A percentile compares a stretch with the other conserved stretches of the same genome.
phyloP scores from a whole-genome alignment of 2,797 vertebrate genomes.

The Falco peregrinus region DNA sequence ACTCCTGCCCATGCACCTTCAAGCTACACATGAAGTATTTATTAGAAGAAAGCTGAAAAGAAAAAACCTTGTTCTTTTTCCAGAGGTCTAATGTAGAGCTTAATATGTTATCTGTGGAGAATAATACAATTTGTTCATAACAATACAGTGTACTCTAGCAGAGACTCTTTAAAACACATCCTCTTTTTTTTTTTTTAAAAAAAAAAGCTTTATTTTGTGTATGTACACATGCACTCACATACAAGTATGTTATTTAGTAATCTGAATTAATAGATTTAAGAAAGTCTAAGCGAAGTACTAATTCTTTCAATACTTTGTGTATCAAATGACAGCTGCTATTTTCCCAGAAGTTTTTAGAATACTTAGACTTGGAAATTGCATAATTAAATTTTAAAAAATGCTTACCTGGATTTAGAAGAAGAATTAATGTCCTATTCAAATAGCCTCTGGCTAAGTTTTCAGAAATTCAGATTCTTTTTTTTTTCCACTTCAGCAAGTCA shows the following conservation, averaged over 20 bases:
- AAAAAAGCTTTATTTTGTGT: neutral
- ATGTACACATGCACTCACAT: neutral
- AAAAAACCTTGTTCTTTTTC: conserved; percentile 17
- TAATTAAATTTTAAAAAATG: neutral
- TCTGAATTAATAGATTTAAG: neutral
- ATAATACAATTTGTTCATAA: neutral
- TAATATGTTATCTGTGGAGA: neutral
- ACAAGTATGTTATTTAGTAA: neutral
- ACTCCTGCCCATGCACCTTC: conserved; percentile 32
- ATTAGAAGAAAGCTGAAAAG: neutral
- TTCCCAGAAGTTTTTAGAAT: neutral
- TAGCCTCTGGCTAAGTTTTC: neutral
- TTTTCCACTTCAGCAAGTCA: neutral
- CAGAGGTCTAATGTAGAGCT: conserved; percentile 9
- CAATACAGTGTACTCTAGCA: neutral
- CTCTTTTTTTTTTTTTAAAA: neutral
- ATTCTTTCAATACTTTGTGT: neutral
- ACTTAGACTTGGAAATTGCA: neutral
- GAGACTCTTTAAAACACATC: neutral
- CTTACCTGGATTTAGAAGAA: neutral
- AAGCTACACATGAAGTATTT: conserved; percentile 57
- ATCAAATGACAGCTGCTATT: neutral
- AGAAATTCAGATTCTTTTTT: neutral
- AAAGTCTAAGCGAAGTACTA: neutral
- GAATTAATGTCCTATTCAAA: neutral